These are phyloP conservation scores for Metallyticus violacea DNA, from an alignment of 2,888 invertebrate genomes.

Conservation along the genomic window DNA sequence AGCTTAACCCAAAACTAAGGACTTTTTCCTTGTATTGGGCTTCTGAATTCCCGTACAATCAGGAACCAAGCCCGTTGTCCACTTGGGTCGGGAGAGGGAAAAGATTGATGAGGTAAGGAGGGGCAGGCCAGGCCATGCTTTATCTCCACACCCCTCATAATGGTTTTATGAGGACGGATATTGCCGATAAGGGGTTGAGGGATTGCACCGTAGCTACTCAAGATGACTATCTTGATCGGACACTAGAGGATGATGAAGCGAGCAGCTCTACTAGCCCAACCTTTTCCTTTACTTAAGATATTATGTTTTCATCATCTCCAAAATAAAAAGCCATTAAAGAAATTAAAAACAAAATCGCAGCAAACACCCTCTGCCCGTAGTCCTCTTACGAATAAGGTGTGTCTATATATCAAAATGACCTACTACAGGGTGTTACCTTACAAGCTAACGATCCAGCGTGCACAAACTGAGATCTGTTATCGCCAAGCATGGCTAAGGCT, in stretches of 20 bases:
- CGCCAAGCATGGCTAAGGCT: too few species aligned
- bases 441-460: too few species aligned
- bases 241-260: background rate
- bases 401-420: background rate
- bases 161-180: conserved; percentile 30
- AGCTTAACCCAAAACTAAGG: too few species aligned
- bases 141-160: conserved; percentile 26
- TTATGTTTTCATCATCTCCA: background rate
- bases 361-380: background rate
- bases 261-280: too few species aligned
- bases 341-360: background rate
- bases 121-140: conserved; percentile 19
- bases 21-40: background rate
- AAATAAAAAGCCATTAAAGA: background rate
- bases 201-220: background rate
- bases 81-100: background rate
- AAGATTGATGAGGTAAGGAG: conserved; percentile 26
- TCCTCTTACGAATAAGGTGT: background rate
- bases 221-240: background rate
- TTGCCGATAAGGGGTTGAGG: conserved; percentile 23
- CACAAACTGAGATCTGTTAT: too few species aligned
- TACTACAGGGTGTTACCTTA: too few species aligned
- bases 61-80: background rate
- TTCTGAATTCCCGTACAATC: background rate
- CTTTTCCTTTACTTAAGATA: background rate